Base-by-base conservation (phyloP, 2,888 invertebrate species). In the Lydus trimaculatus region DNA sequence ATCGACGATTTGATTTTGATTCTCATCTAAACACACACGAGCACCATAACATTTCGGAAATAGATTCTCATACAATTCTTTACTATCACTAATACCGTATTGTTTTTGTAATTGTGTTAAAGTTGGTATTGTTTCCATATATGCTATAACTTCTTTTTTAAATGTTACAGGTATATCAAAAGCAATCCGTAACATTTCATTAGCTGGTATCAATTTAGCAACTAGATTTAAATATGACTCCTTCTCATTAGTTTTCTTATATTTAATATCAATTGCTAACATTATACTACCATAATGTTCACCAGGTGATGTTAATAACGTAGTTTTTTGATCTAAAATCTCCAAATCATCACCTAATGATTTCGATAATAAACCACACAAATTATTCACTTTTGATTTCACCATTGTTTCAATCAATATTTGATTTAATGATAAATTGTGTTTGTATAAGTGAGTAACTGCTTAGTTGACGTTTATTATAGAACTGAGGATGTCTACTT, bases 201-300 rank as follows among this genome's bases (percentile, higher is more conserved):
- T 89, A 0, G 86, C 86, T 0, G 90, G 90, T 20, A 88, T 84
- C 72, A 90, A 80, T 77, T 90, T 90, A 0, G 88, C 90, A 1
- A 90, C 87, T 11, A 90, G 73, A 31, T 87, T 75, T 31, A 89
- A 73, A 9, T 84, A 81, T 71, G 86, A 84, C 64, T 76, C 73
- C 31, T 77, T 73, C 6, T 77, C 78, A 28, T 78, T 78, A 2
- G 65, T 58, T 31, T 72, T 75, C 69, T 80, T 79, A 11, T 87
- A 74, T 67, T 80, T 83, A 0, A 86, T 75, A 36, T 84, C 81
- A 2, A 85, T 75, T 0, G 85, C 84, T 0, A 90, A 75, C 83
- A 90, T 90, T 0, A 88, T 83, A 73, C 90, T 90, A 2, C 90
- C 90, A 77, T 90, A 90, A 78, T 90, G 90, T 75, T 90, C 90